phyloP scores from a whole-genome alignment of 2,888 invertebrate species.

The Euspilapteryx auroguttella region DNA sequence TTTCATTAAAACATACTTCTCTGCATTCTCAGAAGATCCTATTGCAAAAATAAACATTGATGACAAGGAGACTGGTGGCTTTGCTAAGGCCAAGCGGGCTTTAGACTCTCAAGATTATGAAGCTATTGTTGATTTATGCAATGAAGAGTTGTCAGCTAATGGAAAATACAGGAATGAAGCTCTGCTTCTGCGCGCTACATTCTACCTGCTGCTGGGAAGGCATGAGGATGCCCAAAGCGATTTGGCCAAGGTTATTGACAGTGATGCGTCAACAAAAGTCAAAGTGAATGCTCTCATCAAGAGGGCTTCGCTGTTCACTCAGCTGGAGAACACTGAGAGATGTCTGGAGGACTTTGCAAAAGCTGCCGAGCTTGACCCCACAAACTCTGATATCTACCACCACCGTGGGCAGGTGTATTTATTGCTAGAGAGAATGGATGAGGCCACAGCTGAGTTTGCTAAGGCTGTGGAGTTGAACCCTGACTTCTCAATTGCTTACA shows the following conservation, averaged over 20 bases:
- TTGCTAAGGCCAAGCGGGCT: constrained; percentile 70
- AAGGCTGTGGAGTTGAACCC: constrained; percentile 82
- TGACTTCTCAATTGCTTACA: constrained; percentile 80
- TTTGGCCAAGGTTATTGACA: constrained; percentile 69
- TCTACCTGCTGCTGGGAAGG: constrained; percentile 77
- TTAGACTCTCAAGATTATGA: constrained; percentile 74
- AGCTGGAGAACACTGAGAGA: constrained; percentile 71
- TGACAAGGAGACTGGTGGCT: constrained; percentile 57
- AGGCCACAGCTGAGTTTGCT: constrained; percentile 81
- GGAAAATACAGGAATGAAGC: constrained; percentile 70
- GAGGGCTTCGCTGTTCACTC: constrained; percentile 82
- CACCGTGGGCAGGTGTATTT: constrained; percentile 90
- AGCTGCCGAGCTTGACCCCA: constrained; percentile 76
- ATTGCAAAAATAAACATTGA: constrained; percentile 60
- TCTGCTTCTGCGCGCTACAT: constrained; percentile 80
- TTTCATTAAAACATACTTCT: constrained; percentile 85
- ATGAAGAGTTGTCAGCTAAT: constrained; percentile 73
- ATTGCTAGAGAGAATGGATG: constrained; percentile 77
- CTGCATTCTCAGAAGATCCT: constrained; percentile 87
- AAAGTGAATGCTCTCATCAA: constrained; percentile 87
- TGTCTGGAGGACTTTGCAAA: constrained; percentile 78
- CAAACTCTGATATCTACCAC: constrained; percentile 88
- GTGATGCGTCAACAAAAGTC: constrained; percentile 64
- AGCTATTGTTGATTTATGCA: constrained; percentile 76
- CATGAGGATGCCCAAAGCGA: constrained; percentile 74